Evolutionary conservation across 2,888 invertebrate species (phyloP), one percentile per base, ranked within the genome.

Genomic region (Drosophila longiperda): DNA sequence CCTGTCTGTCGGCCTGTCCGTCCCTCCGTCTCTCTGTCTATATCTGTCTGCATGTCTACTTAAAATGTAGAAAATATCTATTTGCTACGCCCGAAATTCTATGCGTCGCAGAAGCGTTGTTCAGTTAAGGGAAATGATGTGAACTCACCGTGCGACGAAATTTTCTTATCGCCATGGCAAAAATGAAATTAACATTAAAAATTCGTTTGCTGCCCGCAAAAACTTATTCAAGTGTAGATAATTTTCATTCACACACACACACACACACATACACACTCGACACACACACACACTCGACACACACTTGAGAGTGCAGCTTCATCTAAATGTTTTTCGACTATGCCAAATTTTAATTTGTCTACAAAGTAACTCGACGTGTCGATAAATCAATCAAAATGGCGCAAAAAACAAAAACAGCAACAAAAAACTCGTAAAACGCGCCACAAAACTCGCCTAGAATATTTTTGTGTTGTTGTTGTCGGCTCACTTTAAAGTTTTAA

Each of bases 181-280:
- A 79, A 71, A 72, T 72, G 70, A 87, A 89, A 83, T 86, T 81
- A 89, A 88, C 82, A 83, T 83, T 76, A 73, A 84, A 89, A 90
- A 89, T 86, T 87, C 80, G 86, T 75, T 78, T 76, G 84, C 66
- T 80, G 73, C 70, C 67, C 78, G 49, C 78, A 68, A 84, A 91
- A 91, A 86, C 26, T 88, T 90, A 90, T 84, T 91, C 87, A 83
- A 88, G 79, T 89, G 91, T 82, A 88, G 88, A 91, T 90, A 91
- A 91, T 89, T 91, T 87, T 79, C 80, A 87, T 86, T 81, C 66
- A 65, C 64, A 65, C 69, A 55, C n/a, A 26, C 49, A 3, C 29
- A 20, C 32, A 48, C 17, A 55, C 17, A 48, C 64, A 45, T 2
- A 11, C 26, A 53, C 49, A 54, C 29, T 26, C 26, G 26, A n/a